phyloP scores from a whole-genome alignment of 2,113 vertebrate genomes.

The Burhinus bistriatus region DNA sequence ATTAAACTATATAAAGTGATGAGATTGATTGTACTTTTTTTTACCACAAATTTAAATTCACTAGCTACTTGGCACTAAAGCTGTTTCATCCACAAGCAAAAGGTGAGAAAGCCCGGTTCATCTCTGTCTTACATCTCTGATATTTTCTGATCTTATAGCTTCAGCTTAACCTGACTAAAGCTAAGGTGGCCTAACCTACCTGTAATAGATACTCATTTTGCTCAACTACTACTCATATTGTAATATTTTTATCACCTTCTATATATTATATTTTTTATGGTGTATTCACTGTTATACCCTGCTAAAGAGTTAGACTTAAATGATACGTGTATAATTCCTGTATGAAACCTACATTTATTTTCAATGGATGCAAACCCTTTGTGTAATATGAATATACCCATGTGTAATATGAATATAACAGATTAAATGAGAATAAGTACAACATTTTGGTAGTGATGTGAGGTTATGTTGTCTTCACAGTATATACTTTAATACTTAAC shows the following conservation, averaged over 20 bases:
- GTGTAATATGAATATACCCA: no score
- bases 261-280: background rate
- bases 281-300: background rate
- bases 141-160: background rate
- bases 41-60: background rate
- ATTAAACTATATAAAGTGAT: background rate
- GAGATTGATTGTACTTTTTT: background rate
- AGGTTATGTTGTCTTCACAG: background rate
- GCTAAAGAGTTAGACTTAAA: background rate
- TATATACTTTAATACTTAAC: background rate
- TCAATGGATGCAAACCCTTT: background rate
- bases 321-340: fast-evolving
- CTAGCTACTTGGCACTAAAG: background rate
- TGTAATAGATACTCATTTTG: background rate
- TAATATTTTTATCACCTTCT: background rate
- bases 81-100: background rate
- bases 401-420: background rate
- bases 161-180: background rate
- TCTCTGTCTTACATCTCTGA: background rate
- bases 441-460: background rate
- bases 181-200: background rate
- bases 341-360: background rate
- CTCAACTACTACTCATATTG: background rate
- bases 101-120: background rate
- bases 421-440: background rate